phyloP scores from a whole-genome alignment of 2,797 vertebrate genomes.

The Lacerta viridis region DNA sequence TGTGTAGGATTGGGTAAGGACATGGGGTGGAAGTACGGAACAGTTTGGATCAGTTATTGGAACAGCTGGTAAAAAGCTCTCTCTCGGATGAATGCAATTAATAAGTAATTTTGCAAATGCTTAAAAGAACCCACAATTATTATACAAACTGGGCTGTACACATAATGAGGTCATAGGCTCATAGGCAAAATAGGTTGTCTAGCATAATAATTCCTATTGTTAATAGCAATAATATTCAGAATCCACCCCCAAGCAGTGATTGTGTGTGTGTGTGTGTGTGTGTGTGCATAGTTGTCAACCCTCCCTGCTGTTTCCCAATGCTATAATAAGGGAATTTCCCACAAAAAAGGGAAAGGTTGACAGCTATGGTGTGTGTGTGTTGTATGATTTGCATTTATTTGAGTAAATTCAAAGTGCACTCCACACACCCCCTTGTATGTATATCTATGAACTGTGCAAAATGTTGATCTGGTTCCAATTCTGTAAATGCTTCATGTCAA shows the following conservation, averaged over 20 bases:
- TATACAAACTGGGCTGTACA: constrained; percentile 51
- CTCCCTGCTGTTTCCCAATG: no score
- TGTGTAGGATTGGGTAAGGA: neutral
- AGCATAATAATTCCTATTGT: constrained; percentile 51
- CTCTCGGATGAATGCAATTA: neutral
- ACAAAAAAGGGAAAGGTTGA: no score
- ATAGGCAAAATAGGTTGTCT: constrained; percentile 53
- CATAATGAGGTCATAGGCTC: constrained; percentile 53
- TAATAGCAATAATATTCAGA: constrained; percentile 9
- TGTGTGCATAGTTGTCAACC: no score
- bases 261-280: no score
- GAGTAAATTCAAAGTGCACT: neutral
- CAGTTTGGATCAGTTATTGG: constrained; percentile 9
- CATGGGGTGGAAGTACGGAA: neutral
- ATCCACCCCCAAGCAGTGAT: neutral
- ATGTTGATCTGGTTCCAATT: neutral
- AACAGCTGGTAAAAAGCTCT: constrained; percentile 36
- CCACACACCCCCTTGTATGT: no score
- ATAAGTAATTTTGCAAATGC: constrained; percentile 28
- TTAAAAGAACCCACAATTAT: constrained; percentile 51
- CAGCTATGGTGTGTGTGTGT: no score
- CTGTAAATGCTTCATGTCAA: neutral
- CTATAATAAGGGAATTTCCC: no score
- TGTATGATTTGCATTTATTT: neutral
- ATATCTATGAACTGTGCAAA: no score